These are phyloP conservation scores for Bombylius major DNA, from an alignment of 2,888 invertebrate genomes.

Conservation along the genomic window DNA sequence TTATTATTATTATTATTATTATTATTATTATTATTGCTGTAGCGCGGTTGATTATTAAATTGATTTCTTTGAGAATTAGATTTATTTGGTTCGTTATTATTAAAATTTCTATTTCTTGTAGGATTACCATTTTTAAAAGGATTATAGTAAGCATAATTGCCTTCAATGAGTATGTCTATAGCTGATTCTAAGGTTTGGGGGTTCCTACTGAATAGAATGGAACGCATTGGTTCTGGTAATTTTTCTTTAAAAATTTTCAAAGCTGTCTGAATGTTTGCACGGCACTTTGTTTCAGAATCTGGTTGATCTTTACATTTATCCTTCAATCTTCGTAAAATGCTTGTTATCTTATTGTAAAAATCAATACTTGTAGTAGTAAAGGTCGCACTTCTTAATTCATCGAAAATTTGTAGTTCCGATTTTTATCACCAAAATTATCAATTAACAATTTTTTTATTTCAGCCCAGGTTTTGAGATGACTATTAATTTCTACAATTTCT, in stretches of 20 bases:
- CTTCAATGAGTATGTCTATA: not conserved
- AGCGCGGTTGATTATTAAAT: no score
- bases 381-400: conserved; percentile 2
- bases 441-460: conserved; percentile 4
- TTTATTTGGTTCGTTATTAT: no score
- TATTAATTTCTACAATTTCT: conserved; percentile 5
- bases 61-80: not conserved
- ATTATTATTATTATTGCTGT: not conserved
- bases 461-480: conserved; percentile 4
- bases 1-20: not conserved
- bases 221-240: conserved; percentile 3
- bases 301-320: conserved; percentile 6
- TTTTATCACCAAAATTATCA: conserved; percentile 7
- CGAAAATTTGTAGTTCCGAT: conserved; percentile 1
- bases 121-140: not conserved
- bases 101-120: not conserved
- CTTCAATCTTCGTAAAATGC: conserved; percentile 4
- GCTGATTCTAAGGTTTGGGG: not conserved
- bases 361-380: conserved; percentile 5
- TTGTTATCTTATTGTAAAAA: conserved; percentile 5
- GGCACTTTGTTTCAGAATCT: not conserved
- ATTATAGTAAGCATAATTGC: conserved; percentile 3
- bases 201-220: conserved; percentile 2
- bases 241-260: conserved; percentile 2
- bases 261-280: not conserved